Base-by-base conservation (phyloP, 2,113 vertebrate genomes). In the Parotia lawesii region DNA sequence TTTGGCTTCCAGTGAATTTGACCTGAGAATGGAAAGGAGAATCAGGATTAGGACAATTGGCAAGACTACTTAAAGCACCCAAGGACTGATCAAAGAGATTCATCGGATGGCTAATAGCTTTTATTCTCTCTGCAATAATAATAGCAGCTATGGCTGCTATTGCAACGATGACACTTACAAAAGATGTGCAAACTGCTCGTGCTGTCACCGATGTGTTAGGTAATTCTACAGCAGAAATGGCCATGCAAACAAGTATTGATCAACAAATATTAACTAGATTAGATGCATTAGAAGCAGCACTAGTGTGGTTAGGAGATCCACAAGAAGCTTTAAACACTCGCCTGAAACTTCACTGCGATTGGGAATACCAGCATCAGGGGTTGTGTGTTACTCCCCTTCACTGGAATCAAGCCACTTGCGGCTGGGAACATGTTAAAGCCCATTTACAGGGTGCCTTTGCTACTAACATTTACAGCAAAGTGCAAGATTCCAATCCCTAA, bases 111-210 rank as follows among this genome's bases (percentile, higher is more conserved):
- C 31, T 44, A 56, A 44, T 21, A 56, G 21, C 53, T 57, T 44
- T 57, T 57, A 45, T 73, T 11, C 44, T 73, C 10, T 35, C 33
- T 73, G 71, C 24, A 15, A 57, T 22, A 74, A 57, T 35, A 45
- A 74, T 15, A 73, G 24, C 33, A 35, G 19, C 19, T n/a, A 15
- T 0, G 0, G 31, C 31, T 57, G 18, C 31, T 73, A 35, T 73
- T 0, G 3, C 71, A 73, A 45, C 1, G 1, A 73, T 1, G 4
- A 38, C 3, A 15, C 25, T 27, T 28, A 57, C 24, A 35, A 73
- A 57, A 35, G 40, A 40, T 45, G 19, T 57, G 33, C 14, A 74
- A 57, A 74, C 33, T 74, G 25, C 31, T 73, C 31, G n/a, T 73
- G 51, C 31, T 73, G 31, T 73, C 2, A 1, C 42, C 45, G 2